Evolutionary conservation across 2,113 vertebrate species (phyloP).

Genomic region (Eptatretus burgeri): DNA sequence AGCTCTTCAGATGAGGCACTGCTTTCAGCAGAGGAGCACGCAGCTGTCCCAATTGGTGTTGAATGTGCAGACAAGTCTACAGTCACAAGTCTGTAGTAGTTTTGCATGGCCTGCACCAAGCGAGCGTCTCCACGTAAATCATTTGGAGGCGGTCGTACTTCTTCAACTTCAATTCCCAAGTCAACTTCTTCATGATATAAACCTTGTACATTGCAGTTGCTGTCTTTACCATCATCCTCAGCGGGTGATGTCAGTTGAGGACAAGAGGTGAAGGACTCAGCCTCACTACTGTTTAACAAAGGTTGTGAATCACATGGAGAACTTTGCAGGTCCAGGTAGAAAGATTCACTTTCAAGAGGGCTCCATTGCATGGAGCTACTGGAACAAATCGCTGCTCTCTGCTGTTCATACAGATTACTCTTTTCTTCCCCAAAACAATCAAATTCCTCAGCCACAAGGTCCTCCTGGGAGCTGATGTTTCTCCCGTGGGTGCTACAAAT

Average conservation of each 20-base stretch:
- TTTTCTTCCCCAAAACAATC: too few relatives aligned
- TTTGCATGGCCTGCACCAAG: constrained; percentile 74
- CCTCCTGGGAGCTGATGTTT: too few relatives aligned
- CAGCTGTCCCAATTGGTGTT: constrained; percentile 47
- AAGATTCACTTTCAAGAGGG: constrained; percentile 15
- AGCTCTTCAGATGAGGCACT: constrained; percentile 61
- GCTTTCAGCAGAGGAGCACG: constrained; percentile 35
- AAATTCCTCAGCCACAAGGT: too few relatives aligned
- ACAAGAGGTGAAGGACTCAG: too few relatives aligned
- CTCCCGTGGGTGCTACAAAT: too few relatives aligned
- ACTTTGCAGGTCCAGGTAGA: constrained; percentile 70
- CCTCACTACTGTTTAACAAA: too few relatives aligned
- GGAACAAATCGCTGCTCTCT: background rate
- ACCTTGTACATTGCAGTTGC: too few relatives aligned
- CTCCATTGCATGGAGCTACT: constrained; percentile 3
- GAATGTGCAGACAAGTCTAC: constrained; percentile 87
- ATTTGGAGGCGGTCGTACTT: background rate
- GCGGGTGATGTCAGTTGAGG: too few relatives aligned
- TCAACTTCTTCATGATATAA: too few relatives aligned
- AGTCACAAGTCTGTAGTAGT: constrained; percentile 89
- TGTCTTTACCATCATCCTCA: too few relatives aligned
- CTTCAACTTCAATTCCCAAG: too few relatives aligned
- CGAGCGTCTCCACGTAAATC: constrained; percentile 23
- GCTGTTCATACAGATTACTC: too few relatives aligned
- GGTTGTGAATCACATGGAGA: constrained; percentile 22